Conservation (phyloP, 2,113 vertebrate species). For the Halcyon senegalensis region DNA sequence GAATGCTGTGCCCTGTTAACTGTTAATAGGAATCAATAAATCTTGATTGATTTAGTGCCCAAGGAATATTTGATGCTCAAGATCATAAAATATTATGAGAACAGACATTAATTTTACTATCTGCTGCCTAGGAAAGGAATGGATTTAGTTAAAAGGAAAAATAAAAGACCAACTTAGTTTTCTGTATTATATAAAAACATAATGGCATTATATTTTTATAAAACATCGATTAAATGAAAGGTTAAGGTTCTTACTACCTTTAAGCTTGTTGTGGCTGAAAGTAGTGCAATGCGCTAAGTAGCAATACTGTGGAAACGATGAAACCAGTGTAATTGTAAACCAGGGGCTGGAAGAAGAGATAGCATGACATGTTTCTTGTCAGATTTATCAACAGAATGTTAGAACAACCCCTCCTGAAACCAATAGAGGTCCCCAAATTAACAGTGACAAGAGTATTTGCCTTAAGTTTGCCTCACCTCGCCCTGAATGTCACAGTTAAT, state of each 20-base stretch:
- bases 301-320: background rate
- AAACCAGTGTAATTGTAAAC: background rate
- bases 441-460: background rate
- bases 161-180: background rate
- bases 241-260: background rate
- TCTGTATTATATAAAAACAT: background rate
- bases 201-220: background rate
- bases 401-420: background rate
- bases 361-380: background rate
- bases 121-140: background rate
- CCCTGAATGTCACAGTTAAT: background rate
- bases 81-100: conserved; percentile 30
- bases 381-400: background rate
- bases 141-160: background rate
- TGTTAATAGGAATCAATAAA: background rate
- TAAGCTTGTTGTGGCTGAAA: background rate
- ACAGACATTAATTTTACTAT: conserved; percentile 5
- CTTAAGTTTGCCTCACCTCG: background rate
- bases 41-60: background rate
- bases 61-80: conserved; percentile 15
- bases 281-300: background rate
- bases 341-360: background rate
- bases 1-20: background rate
- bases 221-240: background rate
- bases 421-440: background rate